phyloP scores from a whole-genome alignment of 2,113 vertebrate genomes.

The Turnix velox region DNA sequence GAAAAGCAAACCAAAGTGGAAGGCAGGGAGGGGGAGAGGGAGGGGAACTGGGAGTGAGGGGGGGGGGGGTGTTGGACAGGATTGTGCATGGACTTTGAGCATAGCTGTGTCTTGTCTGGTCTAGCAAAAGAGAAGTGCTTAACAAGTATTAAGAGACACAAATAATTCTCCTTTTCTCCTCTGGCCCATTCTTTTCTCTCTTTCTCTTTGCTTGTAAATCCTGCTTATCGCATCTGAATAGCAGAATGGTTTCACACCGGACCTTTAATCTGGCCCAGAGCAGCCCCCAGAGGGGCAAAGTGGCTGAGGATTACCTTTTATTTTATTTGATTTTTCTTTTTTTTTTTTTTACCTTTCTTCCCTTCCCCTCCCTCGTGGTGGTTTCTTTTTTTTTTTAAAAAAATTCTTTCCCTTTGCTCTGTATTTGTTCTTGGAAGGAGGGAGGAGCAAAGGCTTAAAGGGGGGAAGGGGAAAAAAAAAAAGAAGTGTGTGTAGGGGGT shows the following conservation, averaged over 20 bases:
- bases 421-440: conserved; percentile 87
- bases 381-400: conserved; percentile 1
- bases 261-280: conserved; percentile 80
- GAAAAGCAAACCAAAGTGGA: neutral
- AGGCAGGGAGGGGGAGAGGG: neutral
- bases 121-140: conserved; percentile 78
- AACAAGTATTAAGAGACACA: conserved; percentile 81
- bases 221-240: conserved; percentile 81
- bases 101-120: conserved; percentile 74
- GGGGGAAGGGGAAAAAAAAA: conserved; percentile 40
- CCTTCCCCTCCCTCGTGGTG: conserved; percentile 48
- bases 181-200: conserved; percentile 72
- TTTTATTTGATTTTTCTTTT: conserved; percentile 71
- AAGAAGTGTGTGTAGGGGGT: conserved; percentile 65
- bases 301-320: conserved; percentile 81
- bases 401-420: conserved; percentile 68
- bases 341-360: conserved; percentile 65
- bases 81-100: conserved; percentile 68
- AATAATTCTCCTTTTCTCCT: conserved; percentile 83
- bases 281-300: conserved; percentile 77
- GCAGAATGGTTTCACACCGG: conserved; percentile 75
- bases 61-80: neutral
- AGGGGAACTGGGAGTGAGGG: neutral
- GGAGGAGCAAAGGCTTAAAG: conserved; percentile 73
- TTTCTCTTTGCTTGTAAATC: conserved; percentile 82